These are phyloP conservation scores for Chaunax sp. DNA, from an alignment of 2,797 vertebrate species.

Conservation along the genomic window DNA sequence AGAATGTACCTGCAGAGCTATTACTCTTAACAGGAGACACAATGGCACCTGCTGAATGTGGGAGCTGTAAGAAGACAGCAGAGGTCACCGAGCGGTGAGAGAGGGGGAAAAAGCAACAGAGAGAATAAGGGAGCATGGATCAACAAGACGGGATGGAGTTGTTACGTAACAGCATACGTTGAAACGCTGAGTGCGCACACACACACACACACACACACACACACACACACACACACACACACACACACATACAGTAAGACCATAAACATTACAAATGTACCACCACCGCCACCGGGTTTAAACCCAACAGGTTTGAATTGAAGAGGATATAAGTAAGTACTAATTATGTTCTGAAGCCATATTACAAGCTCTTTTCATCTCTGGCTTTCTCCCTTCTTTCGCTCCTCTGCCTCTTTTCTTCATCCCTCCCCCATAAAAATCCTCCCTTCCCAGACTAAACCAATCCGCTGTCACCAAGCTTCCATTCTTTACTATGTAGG, in stretches of 20 bases:
- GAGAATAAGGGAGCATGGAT: constrained; percentile 34
- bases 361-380: constrained; percentile 56
- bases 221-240: no score
- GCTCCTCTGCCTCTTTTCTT: constrained; percentile 29
- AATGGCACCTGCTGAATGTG: constrained; percentile 21
- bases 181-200: constrained; percentile 7
- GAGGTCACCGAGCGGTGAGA: constrained; percentile 45
- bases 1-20: constrained; percentile 17
- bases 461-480: constrained; percentile 60
- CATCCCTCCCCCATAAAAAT: constrained; percentile 42
- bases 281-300: constrained; percentile 8
- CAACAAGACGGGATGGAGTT: constrained; percentile 14
- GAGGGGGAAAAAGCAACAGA: not conserved
- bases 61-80: constrained; percentile 29
- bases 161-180: constrained; percentile 53
- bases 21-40: constrained; percentile 29
- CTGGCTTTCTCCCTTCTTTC: constrained; percentile 21
- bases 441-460: constrained; percentile 53
- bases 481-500: constrained; percentile 62
- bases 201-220: not conserved
- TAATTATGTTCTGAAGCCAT: constrained; percentile 39
- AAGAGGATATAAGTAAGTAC: constrained; percentile 19
- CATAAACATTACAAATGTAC: constrained; percentile 15
- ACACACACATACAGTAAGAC: not conserved
- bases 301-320: constrained; percentile 28